Evolutionary conservation across 1,140 invertebrate genomes (phyloP).

Genomic region (Idris sp.): DNA sequence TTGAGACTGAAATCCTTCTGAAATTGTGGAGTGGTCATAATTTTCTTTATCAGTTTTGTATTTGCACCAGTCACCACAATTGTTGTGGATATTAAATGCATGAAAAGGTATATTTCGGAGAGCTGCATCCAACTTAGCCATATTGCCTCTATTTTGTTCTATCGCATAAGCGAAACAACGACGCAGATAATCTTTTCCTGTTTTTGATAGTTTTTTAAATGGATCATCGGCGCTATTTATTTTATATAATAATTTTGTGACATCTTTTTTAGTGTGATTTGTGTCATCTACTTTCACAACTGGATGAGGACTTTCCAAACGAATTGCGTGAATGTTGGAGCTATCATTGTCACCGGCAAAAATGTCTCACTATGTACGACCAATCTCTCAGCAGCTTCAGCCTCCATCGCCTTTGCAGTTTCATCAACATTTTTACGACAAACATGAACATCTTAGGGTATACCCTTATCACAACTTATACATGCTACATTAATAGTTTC

Average conservation of each 20-base stretch:
- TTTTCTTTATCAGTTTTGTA: constrained; percentile 8
- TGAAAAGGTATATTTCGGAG: constrained; percentile 44
- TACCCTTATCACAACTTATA: constrained; percentile 28
- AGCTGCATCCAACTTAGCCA: constrained; percentile 9
- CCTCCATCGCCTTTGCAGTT: constrained; percentile 23
- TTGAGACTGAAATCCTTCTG: constrained; percentile 29
- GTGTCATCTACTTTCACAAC: constrained; percentile 42
- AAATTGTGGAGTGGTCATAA: constrained; percentile 39
- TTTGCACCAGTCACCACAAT: constrained; percentile 35
- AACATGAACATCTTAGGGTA: constrained; percentile 23
- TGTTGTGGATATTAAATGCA: constrained; percentile 36
- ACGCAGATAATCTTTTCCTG: constrained; percentile 21
- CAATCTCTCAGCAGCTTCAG: constrained; percentile 10
- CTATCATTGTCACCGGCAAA: constrained; percentile 46
- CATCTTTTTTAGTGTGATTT: constrained; percentile 40
- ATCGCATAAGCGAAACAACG: constrained; percentile 44
- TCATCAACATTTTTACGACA: constrained; percentile 42
- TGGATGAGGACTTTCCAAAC: constrained; percentile 10
- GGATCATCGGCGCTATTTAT: constrained; percentile 19
- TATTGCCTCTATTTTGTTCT: constrained; percentile 41
- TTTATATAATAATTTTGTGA: constrained; percentile 46
- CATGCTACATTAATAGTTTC: constrained; percentile 33
- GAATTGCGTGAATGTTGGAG: constrained; percentile 35
- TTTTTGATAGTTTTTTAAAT: constrained; percentile 23
- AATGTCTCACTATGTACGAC: no score